These are phyloP conservation scores for Ylistrum balloti DNA, from an alignment of 1,140 invertebrate genomes.

Conservation along the genomic window DNA sequence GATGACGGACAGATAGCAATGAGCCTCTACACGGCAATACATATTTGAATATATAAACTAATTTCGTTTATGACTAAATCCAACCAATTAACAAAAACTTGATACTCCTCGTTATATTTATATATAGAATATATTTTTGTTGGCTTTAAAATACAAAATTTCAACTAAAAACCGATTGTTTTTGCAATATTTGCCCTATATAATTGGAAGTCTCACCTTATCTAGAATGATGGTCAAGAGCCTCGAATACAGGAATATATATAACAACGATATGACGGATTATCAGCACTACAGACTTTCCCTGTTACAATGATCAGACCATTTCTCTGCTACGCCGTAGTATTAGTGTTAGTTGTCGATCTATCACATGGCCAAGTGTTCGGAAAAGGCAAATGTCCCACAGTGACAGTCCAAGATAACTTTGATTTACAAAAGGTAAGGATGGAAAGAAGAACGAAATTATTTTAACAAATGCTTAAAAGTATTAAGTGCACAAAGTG, in stretches of 20 bases:
- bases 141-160: too few species aligned
- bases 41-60: neutral
- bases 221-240: neutral
- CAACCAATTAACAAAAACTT: too few species aligned
- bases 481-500: too few species aligned
- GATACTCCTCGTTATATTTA: too few species aligned
- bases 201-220: neutral
- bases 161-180: too few species aligned
- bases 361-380: slow-evolving; percentile 43
- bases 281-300: neutral
- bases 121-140: too few species aligned
- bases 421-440: slow-evolving; percentile 48
- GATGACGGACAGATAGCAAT: neutral
- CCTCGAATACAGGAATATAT: neutral
- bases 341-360: neutral
- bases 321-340: neutral
- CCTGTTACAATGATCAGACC: neutral
- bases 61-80: too few species aligned
- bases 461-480: too few species aligned
- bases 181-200: too few species aligned
- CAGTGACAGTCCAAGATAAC: slow-evolving; percentile 19
- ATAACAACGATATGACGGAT: neutral
- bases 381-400: slow-evolving; percentile 45
- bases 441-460: too few species aligned
- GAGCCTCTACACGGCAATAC: neutral